Evolutionary conservation across 2,888 invertebrate genomes (phyloP).

Genomic region (Thymelicus lineola): DNA sequence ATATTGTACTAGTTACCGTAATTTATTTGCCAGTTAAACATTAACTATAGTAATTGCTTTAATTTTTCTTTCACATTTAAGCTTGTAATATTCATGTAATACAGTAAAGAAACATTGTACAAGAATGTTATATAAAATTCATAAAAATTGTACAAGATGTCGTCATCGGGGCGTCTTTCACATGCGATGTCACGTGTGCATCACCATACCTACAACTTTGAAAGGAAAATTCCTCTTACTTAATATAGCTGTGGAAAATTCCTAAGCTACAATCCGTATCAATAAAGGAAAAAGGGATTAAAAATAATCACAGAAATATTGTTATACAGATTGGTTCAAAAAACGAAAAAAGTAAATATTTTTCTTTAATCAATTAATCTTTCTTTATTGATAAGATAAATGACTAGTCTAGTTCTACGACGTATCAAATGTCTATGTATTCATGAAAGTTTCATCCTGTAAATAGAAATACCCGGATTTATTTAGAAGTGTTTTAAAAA

Average conservation of each 20-base stretch:
- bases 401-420: too few species aligned
- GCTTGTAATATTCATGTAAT: background rate
- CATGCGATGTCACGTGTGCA: conserved; percentile 27
- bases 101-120: conserved; percentile 8
- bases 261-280: background rate
- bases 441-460: too few species aligned
- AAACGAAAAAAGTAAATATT: too few species aligned
- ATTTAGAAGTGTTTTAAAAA: background rate
- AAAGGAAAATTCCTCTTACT: conserved; percentile 13
- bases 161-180: conserved; percentile 18
- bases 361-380: too few species aligned
- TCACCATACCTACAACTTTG: conserved; percentile 7
- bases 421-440: too few species aligned
- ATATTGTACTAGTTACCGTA: too few species aligned
- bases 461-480: background rate
- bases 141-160: conserved; percentile 29
- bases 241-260: conserved; percentile 6
- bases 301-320: too few species aligned
- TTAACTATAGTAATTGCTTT: too few species aligned
- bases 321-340: too few species aligned
- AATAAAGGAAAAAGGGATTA: background rate
- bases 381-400: too few species aligned
- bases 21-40: too few species aligned
- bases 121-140: conserved; percentile 24
- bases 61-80: too few species aligned